Conservation (phyloP, 2,797 vertebrate genomes). For the Leptoclinus maculatus region DNA sequence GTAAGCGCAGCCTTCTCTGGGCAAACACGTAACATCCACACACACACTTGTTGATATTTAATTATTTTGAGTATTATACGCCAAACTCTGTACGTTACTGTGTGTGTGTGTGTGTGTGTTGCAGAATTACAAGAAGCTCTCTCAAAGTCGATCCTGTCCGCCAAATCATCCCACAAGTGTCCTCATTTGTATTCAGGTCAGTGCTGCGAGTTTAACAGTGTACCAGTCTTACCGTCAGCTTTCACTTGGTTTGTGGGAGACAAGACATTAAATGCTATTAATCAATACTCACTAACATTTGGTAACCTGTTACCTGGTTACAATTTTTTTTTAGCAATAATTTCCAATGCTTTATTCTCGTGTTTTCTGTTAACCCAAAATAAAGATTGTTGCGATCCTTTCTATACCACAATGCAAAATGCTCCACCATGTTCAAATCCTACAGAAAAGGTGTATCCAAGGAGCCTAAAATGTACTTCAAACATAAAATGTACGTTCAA, state of each 20-base stretch:
- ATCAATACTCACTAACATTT: not conserved
- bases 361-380: not conserved
- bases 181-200: slow-evolving; percentile 43
- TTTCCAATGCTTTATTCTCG: no score
- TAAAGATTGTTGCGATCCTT: not conserved
- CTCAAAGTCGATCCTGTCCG: not conserved
- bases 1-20: slow-evolving; percentile 12
- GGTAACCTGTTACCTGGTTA: not conserved
- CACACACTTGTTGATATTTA: not conserved
- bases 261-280: not conserved
- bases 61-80: not conserved
- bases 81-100: not conserved
- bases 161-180: slow-evolving; percentile 26
- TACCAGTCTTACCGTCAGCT: not conserved
- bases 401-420: not conserved
- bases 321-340: no score
- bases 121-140: slow-evolving; percentile 8
- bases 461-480: no score
- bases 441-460: not conserved
- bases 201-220: slow-evolving; percentile 13
- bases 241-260: not conserved
- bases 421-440: not conserved
- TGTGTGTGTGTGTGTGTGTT: not conserved
- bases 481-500: not conserved
- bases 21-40: slow-evolving; percentile 1